Evolutionary conservation across 2,797 vertebrate species (phyloP).

Genomic region (Odontamblyopus lacepedii): DNA sequence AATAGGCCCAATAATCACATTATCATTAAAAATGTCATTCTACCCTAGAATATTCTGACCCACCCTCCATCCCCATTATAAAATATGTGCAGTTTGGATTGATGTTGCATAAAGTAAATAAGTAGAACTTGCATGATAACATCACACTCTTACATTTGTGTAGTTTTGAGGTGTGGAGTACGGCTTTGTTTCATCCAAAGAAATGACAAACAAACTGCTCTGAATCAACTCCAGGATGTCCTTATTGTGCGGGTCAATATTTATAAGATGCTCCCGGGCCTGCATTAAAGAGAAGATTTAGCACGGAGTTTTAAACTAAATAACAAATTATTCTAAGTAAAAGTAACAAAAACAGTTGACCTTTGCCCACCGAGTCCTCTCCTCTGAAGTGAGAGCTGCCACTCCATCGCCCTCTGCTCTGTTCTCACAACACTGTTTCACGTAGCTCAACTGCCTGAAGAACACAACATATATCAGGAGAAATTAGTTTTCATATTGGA

Average conservation of each 20-base stretch:
- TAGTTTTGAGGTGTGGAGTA: conserved; percentile 85
- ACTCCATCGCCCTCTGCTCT: conserved; percentile 85
- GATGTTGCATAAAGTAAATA: no score
- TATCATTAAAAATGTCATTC: no score
- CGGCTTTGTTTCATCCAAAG: conserved; percentile 85
- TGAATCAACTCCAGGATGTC: conserved; percentile 89
- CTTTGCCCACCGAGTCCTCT: conserved; percentile 91
- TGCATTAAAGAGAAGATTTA: conserved; percentile 48
- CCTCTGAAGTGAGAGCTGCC: conserved; percentile 85
- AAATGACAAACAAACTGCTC: conserved; percentile 84
- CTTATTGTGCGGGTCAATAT: conserved; percentile 87
- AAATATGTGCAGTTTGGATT: no score
- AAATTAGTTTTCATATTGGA: no score
- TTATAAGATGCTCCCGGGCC: conserved; percentile 89
- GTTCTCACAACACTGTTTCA: conserved; percentile 80
- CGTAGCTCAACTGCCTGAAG: conserved; percentile 84
- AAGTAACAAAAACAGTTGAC: conserved; percentile 37
- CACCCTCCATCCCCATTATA: no score
- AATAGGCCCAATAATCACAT: no score
- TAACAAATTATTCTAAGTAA: background rate
- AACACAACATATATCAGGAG: conserved; percentile 1
- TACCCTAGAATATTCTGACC: no score
- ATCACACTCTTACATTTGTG: conserved; percentile 76
- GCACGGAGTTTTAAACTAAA: background rate
- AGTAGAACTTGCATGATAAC: background rate